A percentile compares a stretch with the other conserved stretches of the same genome.
Evolutionary conservation across 2,797 vertebrate species (phyloP).

Genomic region (Cynopterus sphinx): DNA sequence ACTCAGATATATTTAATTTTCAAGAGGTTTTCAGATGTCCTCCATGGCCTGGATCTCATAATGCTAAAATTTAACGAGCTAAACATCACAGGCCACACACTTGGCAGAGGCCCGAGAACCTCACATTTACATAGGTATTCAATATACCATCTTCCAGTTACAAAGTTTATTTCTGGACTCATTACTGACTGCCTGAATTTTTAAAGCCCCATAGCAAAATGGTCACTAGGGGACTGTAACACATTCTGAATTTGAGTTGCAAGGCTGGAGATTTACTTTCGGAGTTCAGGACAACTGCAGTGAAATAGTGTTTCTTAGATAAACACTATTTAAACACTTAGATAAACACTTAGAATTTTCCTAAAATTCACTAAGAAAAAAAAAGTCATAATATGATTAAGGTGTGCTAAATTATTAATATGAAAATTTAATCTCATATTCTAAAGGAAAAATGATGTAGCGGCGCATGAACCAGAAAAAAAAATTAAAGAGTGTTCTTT

Average conservation of each 20-base stretch:
- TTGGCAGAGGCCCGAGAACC: not conserved
- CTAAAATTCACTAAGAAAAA: not conserved
- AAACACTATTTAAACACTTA: not conserved
- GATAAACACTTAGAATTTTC: not conserved
- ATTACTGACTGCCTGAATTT: not conserved
- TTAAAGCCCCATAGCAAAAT: not conserved
- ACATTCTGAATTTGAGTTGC: not conserved
- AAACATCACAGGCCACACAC: not conserved
- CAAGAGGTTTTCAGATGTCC: not conserved
- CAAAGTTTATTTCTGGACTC: slow-evolving; percentile 42
- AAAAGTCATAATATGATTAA: not conserved
- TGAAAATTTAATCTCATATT: not conserved
- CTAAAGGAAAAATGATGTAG: not conserved
- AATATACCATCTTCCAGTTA: not conserved
- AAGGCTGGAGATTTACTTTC: not conserved
- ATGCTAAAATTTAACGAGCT: not conserved
- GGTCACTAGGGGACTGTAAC: not conserved
- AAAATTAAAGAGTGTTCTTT: not conserved
- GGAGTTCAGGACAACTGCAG: not conserved
- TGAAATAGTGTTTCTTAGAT: not conserved
- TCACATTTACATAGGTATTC: not conserved
- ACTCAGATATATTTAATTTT: slow-evolving; percentile 10
- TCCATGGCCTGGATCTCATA: not conserved
- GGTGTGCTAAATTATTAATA: not conserved
- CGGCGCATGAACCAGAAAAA: not conserved